Conservation (phyloP, 2,888 invertebrate genomes). For the Prenolepis imparis region DNA sequence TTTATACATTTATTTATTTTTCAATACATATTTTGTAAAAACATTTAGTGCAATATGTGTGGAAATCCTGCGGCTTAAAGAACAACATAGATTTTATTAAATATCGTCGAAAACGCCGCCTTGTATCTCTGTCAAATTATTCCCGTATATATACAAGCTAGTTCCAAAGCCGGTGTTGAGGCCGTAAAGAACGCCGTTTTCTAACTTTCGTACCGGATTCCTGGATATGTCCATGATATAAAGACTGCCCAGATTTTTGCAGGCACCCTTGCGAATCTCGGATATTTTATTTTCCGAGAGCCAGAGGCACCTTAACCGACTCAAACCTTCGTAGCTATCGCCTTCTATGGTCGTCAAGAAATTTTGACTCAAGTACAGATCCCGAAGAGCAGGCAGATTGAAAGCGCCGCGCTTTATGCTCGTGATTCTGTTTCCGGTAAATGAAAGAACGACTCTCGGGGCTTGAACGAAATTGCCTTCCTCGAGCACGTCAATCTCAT, state of each 20-base stretch:
- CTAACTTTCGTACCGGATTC: slow-evolving; percentile 84
- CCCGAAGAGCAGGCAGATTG: slow-evolving; percentile 67
- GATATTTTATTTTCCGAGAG: slow-evolving; percentile 83
- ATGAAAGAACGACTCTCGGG: slow-evolving; percentile 83
- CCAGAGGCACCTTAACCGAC: slow-evolving; percentile 84
- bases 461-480: slow-evolving; percentile 84
- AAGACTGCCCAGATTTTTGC: slow-evolving; percentile 85
- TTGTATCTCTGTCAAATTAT: slow-evolving; percentile 67
- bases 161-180: slow-evolving; percentile 56
- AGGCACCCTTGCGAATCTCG: slow-evolving; percentile 85
- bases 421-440: slow-evolving; percentile 85
- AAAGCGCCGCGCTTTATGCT: slow-evolving; percentile 80
- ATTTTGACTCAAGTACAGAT: slow-evolving; percentile 73
- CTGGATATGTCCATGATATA: slow-evolving; percentile 85
- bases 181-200: slow-evolving; percentile 78
- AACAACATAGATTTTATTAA: neutral
- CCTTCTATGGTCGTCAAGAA: slow-evolving; percentile 68
- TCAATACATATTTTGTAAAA: neutral
- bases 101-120: slow-evolving; percentile 74
- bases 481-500: slow-evolving; percentile 84
- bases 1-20: neutral
- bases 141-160: slow-evolving; percentile 68
- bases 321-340: slow-evolving; percentile 85
- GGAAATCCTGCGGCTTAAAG: no score
- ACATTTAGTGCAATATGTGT: no score